Base-by-base conservation (phyloP, 2,888 invertebrate genomes). In the Limulus polyphemus region DNA sequence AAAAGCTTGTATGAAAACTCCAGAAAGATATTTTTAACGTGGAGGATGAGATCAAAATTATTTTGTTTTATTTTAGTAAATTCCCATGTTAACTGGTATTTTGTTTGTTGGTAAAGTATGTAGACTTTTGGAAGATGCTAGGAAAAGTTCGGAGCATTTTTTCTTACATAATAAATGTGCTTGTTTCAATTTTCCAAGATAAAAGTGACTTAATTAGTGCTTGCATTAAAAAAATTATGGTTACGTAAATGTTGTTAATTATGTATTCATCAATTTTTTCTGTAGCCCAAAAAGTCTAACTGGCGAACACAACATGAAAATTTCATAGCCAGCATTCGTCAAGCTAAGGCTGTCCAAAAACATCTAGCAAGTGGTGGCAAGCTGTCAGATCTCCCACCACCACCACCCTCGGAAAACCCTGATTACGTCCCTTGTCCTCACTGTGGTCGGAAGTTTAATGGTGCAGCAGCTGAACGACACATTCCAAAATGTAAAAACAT, bases 221-320 rank as follows among this genome's bases (percentile, higher is more conserved):
- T 11, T 49, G 11, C 49, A 49, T 49, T 49, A 12, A 49, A 49
- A 49, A 11, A 49, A 49, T 49, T 13, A 11, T 49, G 13, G 50
- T 50, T 4, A 14, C 4, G 5, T n/a, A 50, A 13, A 50, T 50
- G 3, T n/a, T 50, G 14, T n/a, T 14, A n/a, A n/a, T 50, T 50
- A 9, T 16, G 47, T 57, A 5, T 60, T 62, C 32, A 32, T 32
- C 7, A 7, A 32, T 32, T 32, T 32, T 47, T 47, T 55, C n/a
- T 14, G 52, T 50, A 63, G 65, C 48, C 62, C 5, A 72, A 70
- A 58, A 79, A 78, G 68, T 74, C 74, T 70, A 87, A 86, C 77
- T 98, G 98, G 98, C 82, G 93, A 5, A 83, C 86, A 74, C 88
- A 93, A 71, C 98, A 98, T 80, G 87, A 91, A 75, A 91, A 94